Conservation (phyloP, 1,140 invertebrate genomes). For the Nephotettix cincticeps region DNA sequence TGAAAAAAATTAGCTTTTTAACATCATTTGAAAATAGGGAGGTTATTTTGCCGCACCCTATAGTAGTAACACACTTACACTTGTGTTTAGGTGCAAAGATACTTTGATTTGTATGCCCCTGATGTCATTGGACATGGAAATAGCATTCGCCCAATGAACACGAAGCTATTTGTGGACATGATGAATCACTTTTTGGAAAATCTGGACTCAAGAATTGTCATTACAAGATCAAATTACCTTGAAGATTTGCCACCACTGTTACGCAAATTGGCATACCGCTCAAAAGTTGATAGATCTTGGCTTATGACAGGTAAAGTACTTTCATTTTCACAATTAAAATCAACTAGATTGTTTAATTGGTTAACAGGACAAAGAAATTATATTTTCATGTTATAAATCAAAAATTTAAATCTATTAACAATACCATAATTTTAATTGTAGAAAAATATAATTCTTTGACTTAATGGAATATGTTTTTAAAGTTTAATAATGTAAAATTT, state of each 20-base stretch:
- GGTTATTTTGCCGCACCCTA: not conserved
- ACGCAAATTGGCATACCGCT: not conserved
- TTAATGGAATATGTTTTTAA: too few relatives aligned
- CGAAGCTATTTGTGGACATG: not conserved
- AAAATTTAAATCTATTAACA: too few relatives aligned
- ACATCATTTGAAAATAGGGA: too few relatives aligned
- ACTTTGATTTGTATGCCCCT: not conserved
- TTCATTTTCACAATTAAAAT: too few relatives aligned
- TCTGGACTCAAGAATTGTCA: not conserved
- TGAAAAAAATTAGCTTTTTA: too few relatives aligned
- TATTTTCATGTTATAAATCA: too few relatives aligned
- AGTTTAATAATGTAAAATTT: too few relatives aligned
- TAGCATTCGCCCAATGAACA: not conserved
- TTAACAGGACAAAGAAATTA: too few relatives aligned
- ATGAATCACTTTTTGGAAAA: not conserved
- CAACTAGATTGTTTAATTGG: too few relatives aligned
- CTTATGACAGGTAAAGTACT: not conserved
- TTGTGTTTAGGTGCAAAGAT: not conserved
- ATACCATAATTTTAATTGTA: too few relatives aligned
- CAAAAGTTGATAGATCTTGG: not conserved
- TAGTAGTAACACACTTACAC: not conserved
- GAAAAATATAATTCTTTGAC: too few relatives aligned
- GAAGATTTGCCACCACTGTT: not conserved
- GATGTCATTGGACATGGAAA: not conserved
- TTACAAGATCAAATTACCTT: not conserved